These are phyloP conservation scores for Leucoraja erinaceus DNA, from an alignment of 2,113 vertebrate species.

Conservation along the genomic window DNA sequence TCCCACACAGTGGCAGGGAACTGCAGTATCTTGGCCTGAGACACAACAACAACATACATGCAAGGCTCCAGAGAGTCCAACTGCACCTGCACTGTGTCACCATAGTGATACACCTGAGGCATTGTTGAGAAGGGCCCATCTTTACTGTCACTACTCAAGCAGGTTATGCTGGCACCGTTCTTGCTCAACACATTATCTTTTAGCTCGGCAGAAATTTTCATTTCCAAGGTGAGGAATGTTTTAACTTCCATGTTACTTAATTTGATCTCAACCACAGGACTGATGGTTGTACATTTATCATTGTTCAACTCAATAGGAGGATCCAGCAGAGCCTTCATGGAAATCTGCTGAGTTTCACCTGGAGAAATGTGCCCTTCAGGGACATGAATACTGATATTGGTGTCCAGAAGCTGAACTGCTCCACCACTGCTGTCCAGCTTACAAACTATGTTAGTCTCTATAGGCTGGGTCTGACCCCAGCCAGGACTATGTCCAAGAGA, in stretches of 20 bases:
- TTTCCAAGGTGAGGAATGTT: slow-evolving; percentile 71
- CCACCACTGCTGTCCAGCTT: slow-evolving; percentile 83
- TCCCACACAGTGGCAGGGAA: slow-evolving; percentile 84
- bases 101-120: slow-evolving; percentile 64
- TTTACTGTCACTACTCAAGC: slow-evolving; percentile 78
- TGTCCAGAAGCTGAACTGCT: slow-evolving; percentile 82
- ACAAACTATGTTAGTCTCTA: slow-evolving; percentile 86
- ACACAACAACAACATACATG: slow-evolving; percentile 80
- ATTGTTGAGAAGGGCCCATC: slow-evolving; percentile 76
- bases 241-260: slow-evolving; percentile 87
- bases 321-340: slow-evolving; percentile 83
- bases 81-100: slow-evolving; percentile 78
- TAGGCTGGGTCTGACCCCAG: slow-evolving; percentile 91
- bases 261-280: slow-evolving; percentile 87
- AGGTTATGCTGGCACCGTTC: slow-evolving; percentile 67
- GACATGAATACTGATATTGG: slow-evolving; percentile 76
- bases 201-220: slow-evolving; percentile 82
- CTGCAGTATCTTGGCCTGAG: slow-evolving; percentile 65
- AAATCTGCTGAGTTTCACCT: slow-evolving; percentile 84
- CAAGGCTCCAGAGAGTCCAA: slow-evolving; percentile 86
- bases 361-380: slow-evolving; percentile 78
- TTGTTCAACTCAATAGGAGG: slow-evolving; percentile 84
- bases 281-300: slow-evolving; percentile 78
- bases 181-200: slow-evolving; percentile 64
- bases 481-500: slow-evolving; percentile 85